These are phyloP conservation scores for Drepana falcataria DNA, from an alignment of 2,888 invertebrate species.

Conservation along the genomic window DNA sequence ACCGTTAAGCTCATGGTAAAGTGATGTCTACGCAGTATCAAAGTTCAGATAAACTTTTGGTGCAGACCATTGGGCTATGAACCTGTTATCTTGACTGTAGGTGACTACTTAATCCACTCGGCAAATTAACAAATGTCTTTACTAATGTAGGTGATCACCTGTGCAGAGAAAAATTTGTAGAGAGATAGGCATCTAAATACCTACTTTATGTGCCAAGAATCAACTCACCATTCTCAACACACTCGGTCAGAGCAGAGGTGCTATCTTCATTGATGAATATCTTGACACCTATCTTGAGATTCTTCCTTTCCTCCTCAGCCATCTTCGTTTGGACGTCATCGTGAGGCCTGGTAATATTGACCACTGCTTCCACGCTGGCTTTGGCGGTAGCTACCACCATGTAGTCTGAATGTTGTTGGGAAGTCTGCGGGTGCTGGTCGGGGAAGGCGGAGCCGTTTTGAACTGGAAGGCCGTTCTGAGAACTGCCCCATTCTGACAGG, in stretches of 20 bases:
- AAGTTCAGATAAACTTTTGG: too few relatives aligned
- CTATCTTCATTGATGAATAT: slow-evolving; percentile 88
- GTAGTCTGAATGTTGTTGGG: slow-evolving; percentile 45
- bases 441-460: slow-evolving; percentile 47
- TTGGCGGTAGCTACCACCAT: slow-evolving; percentile 52
- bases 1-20: too few relatives aligned
- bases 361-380: slow-evolving; percentile 45
- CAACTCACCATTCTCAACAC: slow-evolving; percentile 83
- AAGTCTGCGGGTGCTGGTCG: slow-evolving; percentile 32
- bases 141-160: too few relatives aligned
- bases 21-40: too few relatives aligned
- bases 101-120: too few relatives aligned
- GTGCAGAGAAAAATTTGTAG: neutral
- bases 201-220: neutral
- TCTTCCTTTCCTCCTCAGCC: slow-evolving; percentile 84
- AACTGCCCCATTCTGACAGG: slow-evolving; percentile 58
- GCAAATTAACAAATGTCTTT: too few relatives aligned
- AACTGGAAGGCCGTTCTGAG: slow-evolving; percentile 38
- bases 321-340: slow-evolving; percentile 82
- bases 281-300: slow-evolving; percentile 91
- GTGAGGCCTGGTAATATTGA: slow-evolving; percentile 78
- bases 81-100: too few relatives aligned
- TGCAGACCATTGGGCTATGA: too few relatives aligned
- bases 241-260: slow-evolving; percentile 81
- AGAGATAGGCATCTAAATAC: neutral